Base-by-base conservation (phyloP, 2,113 vertebrate genomes). In the Seriola quinqueradiata region DNA sequence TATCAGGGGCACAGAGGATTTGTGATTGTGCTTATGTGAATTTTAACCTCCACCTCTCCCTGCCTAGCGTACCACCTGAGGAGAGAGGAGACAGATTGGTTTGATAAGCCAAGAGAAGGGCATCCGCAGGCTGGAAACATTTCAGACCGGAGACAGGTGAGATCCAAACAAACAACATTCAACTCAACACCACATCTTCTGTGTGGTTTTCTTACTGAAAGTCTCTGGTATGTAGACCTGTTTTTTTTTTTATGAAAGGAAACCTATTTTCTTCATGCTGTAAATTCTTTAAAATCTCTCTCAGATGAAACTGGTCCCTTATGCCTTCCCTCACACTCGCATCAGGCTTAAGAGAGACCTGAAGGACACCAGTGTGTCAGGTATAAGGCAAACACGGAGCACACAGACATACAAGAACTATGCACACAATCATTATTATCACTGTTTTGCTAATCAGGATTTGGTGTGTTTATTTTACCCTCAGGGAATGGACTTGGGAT, bases 1-100 rank as follows among this genome's bases (percentile, higher is more conserved):
- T 77, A 52, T 50, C 17, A 65, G 12, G 14, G 0, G 50, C 58
- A 48, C 5, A 57, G 25, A 36, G 7, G n/a, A 1, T 55, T 34
- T 44, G 38, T 32, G 5, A 70, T 63, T 82, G 19, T 75, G 28
- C 60, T 48, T 63, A 44, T 46, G 67, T 60, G 4, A 9, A 32
- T 73, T 71, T 87, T 97, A 93, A 96, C 90, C 77, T 90, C 90
- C 95, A 93, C 92, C 81, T 95, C 94, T 96, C 86, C 92, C 83
- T 88, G 69, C 60, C 93, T 95, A 99, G 98, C 98, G 86, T 99
- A 99, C 82, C 98, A 99, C 69, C 95, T 99, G 68, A 97, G 98
- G 77, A 97, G 96, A 82, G 98, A 99, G 90, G 98, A 99, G 95
- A 99, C 98, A 32, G 98, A 99, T 94, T 99, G 98, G 98, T 99